A percentile compares a stretch with the other conserved stretches of the same genome.
Conservation (phyloP, 2,888 invertebrate species). For the Yponomeuta cagnagella region DNA sequence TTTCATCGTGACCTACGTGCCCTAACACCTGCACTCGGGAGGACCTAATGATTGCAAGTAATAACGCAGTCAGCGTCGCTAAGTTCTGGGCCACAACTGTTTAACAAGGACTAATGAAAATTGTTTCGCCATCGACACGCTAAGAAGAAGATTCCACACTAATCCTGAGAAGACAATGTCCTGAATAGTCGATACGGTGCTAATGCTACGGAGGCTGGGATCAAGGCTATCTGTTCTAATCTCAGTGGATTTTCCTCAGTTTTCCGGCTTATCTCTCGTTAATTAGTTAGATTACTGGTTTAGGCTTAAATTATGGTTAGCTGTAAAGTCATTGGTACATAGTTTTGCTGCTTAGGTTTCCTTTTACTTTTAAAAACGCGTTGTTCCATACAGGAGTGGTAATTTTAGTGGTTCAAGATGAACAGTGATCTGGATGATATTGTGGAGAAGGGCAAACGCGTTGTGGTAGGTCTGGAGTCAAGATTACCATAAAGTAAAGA, state of each 20-base stretch:
- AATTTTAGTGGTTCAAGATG: neutral
- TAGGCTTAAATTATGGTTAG: neutral
- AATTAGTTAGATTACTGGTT: neutral
- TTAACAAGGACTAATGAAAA: too few relatives aligned
- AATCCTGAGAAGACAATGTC: too few relatives aligned
- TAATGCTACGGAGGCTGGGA: too few relatives aligned
- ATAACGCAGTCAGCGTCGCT: too few relatives aligned
- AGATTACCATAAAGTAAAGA: neutral
- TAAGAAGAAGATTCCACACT: too few relatives aligned
- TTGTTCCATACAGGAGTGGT: neutral
- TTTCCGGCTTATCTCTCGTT: neutral
- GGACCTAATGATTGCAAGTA: too few relatives aligned
- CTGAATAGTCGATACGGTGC: too few relatives aligned
- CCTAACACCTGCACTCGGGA: too few relatives aligned
- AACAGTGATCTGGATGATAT: constrained; percentile 30
- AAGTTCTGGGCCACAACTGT: too few relatives aligned
- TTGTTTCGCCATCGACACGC: too few relatives aligned
- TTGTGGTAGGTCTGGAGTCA: constrained; percentile 33
- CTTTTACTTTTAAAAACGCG: too few relatives aligned
- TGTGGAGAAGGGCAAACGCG: constrained; percentile 33
- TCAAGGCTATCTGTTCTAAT: neutral
- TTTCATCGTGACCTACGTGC: too few relatives aligned
- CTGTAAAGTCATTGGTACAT: neutral
- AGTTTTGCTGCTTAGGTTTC: neutral
- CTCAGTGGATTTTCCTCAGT: constrained; percentile 1